Percentiles rank a stretch among this genome's conserved stretches.
phyloP scores from a whole-genome alignment of 2,888 invertebrate genomes.

The Cartodere bifasciata region DNA sequence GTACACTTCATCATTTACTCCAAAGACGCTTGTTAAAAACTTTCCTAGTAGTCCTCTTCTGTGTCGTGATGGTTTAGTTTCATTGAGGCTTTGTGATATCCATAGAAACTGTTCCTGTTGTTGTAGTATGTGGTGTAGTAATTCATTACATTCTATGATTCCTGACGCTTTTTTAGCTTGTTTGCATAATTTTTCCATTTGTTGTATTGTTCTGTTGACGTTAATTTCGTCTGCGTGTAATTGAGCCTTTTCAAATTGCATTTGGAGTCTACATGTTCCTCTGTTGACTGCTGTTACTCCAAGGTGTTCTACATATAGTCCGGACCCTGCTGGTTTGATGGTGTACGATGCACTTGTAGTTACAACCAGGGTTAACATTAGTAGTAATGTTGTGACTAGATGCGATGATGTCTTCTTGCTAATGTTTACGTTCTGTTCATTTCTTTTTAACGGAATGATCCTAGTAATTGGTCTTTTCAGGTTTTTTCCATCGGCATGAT shows the following conservation, averaged over 20 bases:
- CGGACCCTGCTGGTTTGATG: too few species aligned
- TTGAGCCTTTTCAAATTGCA: conserved; percentile 3
- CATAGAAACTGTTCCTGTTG: conserved; percentile 1
- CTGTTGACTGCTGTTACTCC: conserved; percentile 1
- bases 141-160: background rate
- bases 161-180: background rate
- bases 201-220: background rate
- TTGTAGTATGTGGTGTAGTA: conserved; percentile 4
- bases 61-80: background rate
- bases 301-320: conserved; percentile 7
- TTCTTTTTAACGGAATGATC: too few species aligned
- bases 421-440: too few species aligned
- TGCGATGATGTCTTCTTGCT: too few species aligned
- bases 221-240: background rate
- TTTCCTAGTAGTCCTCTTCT: conserved; percentile 6
- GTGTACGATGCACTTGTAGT: background rate
- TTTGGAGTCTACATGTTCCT: conserved; percentile 5
- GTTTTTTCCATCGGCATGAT: background rate
- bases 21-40: conserved; percentile 8
- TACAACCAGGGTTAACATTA: too few species aligned
- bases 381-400: too few species aligned
- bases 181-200: conserved; percentile 2
- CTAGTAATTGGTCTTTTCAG: background rate
- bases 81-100: background rate
- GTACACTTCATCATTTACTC: conserved; percentile 10